Base-by-base conservation (phyloP, 2,113 vertebrate genomes). In the Choloepus hoffmanni region DNA sequence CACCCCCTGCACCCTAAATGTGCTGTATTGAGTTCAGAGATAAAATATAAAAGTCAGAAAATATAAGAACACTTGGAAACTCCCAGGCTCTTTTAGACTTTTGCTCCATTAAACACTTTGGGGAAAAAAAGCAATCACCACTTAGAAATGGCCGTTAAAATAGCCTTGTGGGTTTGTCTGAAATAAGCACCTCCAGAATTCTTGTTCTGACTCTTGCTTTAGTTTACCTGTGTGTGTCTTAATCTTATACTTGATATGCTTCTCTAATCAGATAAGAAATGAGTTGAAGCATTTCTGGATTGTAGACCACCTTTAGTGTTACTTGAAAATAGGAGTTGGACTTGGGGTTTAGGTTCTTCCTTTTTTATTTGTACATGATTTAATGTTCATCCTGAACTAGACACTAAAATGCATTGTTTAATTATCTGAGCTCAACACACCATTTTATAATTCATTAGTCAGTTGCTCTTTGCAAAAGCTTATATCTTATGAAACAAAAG, bases 401-500 rank as follows among this genome's bases (percentile, higher is more conserved):
- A 97, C 90, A 40, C 53, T 93, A 89, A 98, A 98, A 92, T 90
- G 96, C 97, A 82, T 74, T 98, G 97, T 98, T 98, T 96, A 97
- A 92, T 97, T 97, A 97, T 94, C 97, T 98, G 97, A 98, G 97
- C 97, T 96, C 96, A 97, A 78, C 65, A 96, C 85, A 98, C 92
- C 67, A 93, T 97, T 98, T 98, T 97, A 96, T 96, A 97, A 97
- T 96, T 98, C 95, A 98, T 98, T 94, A 97, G 85, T 97, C 97
- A 97, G 97, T 98, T 97, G 97, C 97, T 97, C 93, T 92, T 96
- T 97, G 95, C 62, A 96, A 97, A 97, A 53, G 82, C 94, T 95
- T 96, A 95, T 98, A 97, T 96, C 95, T 91, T 97, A 85, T 91
- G 97, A 98, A 98, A 98, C 89, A 97, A 98, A 98, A 98, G 95